A percentile compares a stretch with the other conserved stretches of the same genome.
Evolutionary conservation across 2,888 invertebrate species (phyloP).

Genomic region (Amiota minor): DNA sequence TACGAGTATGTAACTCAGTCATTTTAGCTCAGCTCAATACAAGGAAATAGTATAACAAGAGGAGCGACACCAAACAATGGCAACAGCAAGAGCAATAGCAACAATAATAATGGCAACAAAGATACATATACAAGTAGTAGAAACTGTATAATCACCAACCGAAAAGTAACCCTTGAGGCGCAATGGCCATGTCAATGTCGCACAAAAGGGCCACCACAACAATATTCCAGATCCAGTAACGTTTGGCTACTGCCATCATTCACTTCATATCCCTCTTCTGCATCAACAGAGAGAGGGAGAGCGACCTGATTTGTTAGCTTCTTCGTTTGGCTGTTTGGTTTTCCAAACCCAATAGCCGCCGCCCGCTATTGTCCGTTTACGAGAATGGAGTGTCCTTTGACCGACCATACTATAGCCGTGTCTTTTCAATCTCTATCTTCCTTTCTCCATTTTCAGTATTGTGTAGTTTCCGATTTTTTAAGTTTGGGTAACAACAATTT

Average conservation of each 20-base stretch:
- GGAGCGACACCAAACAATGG: conserved; percentile 24
- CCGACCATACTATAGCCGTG: conserved; percentile 25
- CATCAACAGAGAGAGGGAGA: too few species aligned
- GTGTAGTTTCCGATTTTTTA: too few species aligned
- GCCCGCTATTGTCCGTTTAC: too few species aligned
- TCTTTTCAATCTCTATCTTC: conserved; percentile 45
- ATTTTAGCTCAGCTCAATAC: background rate
- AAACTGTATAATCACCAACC: conserved; percentile 55
- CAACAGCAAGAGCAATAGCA: conserved; percentile 35
- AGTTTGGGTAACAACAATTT: conserved; percentile 51
- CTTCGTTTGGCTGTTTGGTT: too few species aligned
- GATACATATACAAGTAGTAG: conserved; percentile 14
- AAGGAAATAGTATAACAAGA: background rate
- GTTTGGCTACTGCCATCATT: background rate
- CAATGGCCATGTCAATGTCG: conserved; percentile 70
- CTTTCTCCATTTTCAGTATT: conserved; percentile 23
- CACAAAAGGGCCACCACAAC: conserved; percentile 62
- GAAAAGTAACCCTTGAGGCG: conserved; percentile 60
- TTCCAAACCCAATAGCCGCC: too few species aligned
- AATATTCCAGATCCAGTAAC: background rate
- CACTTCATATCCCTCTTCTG: too few species aligned
- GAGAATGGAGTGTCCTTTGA: too few species aligned
- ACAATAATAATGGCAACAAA: conserved; percentile 36
- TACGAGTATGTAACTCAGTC: background rate
- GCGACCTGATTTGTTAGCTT: too few species aligned